phyloP scores from a whole-genome alignment of 2,113 vertebrate genomes.

The Thamnophis sirtalis region DNA sequence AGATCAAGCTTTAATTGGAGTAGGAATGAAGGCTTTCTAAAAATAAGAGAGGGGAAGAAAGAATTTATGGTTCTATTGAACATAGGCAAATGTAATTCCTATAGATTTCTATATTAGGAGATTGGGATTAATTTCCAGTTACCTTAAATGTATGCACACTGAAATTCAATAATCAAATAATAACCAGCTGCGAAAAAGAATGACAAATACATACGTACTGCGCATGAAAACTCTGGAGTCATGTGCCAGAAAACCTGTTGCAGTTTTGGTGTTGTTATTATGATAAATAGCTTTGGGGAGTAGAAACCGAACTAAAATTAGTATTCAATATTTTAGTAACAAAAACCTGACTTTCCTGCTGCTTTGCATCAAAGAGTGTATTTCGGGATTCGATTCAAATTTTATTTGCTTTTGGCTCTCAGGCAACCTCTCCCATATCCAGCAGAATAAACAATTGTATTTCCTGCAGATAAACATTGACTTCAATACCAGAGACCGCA shows the following conservation, averaged over 20 bases:
- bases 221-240: background rate
- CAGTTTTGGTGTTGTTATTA: background rate
- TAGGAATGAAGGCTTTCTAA: background rate
- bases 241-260: background rate
- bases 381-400: conserved; percentile 42
- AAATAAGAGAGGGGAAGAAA: background rate
- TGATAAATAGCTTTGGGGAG: background rate
- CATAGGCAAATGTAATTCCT: background rate
- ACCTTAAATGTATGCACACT: background rate
- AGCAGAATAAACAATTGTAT: conserved; percentile 34
- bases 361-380: conserved; percentile 38
- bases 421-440: background rate
- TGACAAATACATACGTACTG: background rate
- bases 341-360: conserved; percentile 29
- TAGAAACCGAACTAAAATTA: conserved; percentile 22
- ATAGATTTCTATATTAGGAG: background rate
- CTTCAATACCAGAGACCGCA: conserved; percentile 71
- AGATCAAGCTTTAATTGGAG: background rate
- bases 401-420: background rate
- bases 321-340: background rate
- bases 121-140: background rate
- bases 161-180: background rate
- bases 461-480: conserved; percentile 77
- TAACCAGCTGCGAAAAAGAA: background rate
- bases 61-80: background rate